A percentile compares a stretch with the other conserved stretches of the same genome.
Conservation (phyloP, 2,113 vertebrate genomes). For the Cyphomyrus discorhynchus region DNA sequence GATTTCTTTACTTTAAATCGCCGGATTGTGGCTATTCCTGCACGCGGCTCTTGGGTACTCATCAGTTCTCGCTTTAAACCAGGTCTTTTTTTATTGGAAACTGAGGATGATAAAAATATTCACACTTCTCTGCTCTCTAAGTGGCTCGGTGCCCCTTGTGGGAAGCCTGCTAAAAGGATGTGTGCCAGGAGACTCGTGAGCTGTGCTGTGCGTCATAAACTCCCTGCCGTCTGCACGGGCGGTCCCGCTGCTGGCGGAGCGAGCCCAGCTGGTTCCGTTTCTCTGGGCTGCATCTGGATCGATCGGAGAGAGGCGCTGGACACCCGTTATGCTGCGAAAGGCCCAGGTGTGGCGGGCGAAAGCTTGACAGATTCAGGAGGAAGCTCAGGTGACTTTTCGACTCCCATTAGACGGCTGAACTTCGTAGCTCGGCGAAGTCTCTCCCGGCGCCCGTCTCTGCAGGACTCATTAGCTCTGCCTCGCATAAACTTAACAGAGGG, state of each 20-base stretch:
- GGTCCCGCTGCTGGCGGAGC: neutral
- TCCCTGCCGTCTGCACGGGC: neutral
- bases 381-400: neutral
- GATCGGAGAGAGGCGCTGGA: neutral
- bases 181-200: neutral
- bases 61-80: neutral
- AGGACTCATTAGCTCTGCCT: conserved; percentile 25
- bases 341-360: neutral
- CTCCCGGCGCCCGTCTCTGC: conserved; percentile 15
- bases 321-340: neutral
- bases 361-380: neutral
- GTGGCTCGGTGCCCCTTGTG: neutral
- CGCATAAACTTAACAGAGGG: neutral
- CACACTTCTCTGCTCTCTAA: neutral
- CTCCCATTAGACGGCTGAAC: conserved; percentile 10
- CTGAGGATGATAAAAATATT: conserved; percentile 15
- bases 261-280: neutral
- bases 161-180: conserved; percentile 8
- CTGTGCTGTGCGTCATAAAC: neutral
- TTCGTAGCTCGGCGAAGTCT: neutral
- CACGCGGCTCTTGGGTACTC: neutral
- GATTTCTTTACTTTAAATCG: neutral
- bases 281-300: neutral
- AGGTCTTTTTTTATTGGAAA: neutral
- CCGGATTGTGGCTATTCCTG: neutral